Evolutionary conservation across 2,797 vertebrate species (phyloP).

Genomic region (Manis crassicaudata): DNA sequence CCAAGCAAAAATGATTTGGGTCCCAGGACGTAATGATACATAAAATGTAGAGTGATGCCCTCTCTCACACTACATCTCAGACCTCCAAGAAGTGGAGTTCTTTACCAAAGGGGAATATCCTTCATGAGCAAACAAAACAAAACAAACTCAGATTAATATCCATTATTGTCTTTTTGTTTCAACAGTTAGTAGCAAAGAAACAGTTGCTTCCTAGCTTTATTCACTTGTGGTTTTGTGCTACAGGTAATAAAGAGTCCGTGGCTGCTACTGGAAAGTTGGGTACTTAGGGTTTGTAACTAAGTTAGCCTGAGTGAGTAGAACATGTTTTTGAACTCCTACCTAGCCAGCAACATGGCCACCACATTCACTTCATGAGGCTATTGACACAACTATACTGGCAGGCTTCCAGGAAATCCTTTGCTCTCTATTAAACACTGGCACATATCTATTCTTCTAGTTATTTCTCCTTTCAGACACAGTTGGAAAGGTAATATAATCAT

Average conservation of each 20-base stretch:
- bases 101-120: not conserved
- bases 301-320: not conserved
- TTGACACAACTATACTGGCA: not conserved
- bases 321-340: not conserved
- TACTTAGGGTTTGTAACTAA: not conserved
- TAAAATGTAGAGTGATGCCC: not conserved
- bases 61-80: not conserved
- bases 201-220: not conserved
- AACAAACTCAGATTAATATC: not conserved
- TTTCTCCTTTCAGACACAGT: not conserved
- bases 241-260: not conserved
- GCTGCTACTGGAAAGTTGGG: not conserved
- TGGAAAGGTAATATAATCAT: not conserved
- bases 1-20: not conserved
- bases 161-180: not conserved
- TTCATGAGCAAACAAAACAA: not conserved
- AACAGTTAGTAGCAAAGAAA: not conserved
- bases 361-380: not conserved
- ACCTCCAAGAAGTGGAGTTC: not conserved
- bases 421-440: not conserved
- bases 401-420: not conserved
- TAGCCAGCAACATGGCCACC: accelerated
- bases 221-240: not conserved
- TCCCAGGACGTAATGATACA: not conserved
- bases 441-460: not conserved